Conservation (phyloP, 2,888 invertebrate species). For the Luperina testacea region DNA sequence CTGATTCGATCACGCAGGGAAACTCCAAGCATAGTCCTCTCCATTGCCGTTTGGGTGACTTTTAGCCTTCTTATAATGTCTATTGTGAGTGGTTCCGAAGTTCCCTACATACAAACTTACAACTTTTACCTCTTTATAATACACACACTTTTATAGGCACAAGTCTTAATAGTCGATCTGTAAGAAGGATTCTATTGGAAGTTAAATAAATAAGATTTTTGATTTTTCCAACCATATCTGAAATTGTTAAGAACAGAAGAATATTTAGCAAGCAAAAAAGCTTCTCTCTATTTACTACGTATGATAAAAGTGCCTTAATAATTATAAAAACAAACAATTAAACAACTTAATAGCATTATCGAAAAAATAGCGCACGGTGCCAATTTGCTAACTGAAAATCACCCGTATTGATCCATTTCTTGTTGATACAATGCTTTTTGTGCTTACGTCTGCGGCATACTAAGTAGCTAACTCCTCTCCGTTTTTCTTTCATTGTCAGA, state of each 20-base stretch:
- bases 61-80: too few species aligned
- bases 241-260: neutral
- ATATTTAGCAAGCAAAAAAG: neutral
- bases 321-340: neutral
- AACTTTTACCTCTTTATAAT: too few species aligned
- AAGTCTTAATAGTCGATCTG: neutral
- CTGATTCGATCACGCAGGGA: too few species aligned
- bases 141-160: too few species aligned
- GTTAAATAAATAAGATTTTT: neutral
- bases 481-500: slow-evolving; percentile 13
- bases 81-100: too few species aligned
- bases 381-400: slow-evolving; percentile 12
- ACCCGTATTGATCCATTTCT: slow-evolving; percentile 14
- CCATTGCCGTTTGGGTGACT: too few species aligned
- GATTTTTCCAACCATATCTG: neutral
- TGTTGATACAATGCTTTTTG: slow-evolving; percentile 18
- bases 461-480: slow-evolving; percentile 5
- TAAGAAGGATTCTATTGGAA: neutral
- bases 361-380: neutral
- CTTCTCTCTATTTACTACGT: neutral
- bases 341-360: neutral
- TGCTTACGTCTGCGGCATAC: neutral
- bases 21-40: too few species aligned
- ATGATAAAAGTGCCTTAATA: neutral
- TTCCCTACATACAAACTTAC: too few species aligned